Evolutionary conservation across 2,888 invertebrate species (phyloP), one percentile per base, ranked within the genome.

Genomic region (Cerastis rubricosa): DNA sequence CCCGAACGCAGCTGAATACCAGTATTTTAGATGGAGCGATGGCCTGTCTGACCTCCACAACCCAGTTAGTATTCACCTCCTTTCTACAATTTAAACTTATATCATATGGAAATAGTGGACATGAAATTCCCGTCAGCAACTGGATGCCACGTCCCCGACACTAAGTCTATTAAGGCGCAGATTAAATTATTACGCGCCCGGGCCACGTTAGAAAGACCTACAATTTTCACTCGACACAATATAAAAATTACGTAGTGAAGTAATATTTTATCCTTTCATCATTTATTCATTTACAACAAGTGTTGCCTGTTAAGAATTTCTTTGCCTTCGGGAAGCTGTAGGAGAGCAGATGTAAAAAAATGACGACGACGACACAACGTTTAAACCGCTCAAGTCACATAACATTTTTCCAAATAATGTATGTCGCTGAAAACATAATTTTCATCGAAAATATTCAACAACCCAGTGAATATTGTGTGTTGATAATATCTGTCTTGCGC

Each of bases 101-200:
- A 35, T 47, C 25, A 40, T 45, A 63, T 25, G 43, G 14, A 54
- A 77, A 45, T 64, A 35, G 17, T 47, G 29, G 14, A 45, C 9
- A 45, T 63, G 51, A 70, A 71, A 63, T 69, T 43, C 2, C 7
- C 54, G 47, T 8, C 29, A 19, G 25, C 1, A 51, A 59, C 47
- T 43, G 25, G 25, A 71, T 40, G 22, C 43, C 54, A 59, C 47
- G n/a, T 43, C 47, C 17, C 22, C 47, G 35, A 7, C 22, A n/a
- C 54, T 67, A 54, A 74, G 4, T 47, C 43, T 54, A 73, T 80
- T 80, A 67, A 9, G 9, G n/a, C 22, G 17, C 14, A 47, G 59
- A 80, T 65, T 64, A n/a, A 59, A 69, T 81, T 69, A 75, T 65
- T 19, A 35, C 8, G 25, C 35, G 17, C 43, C 6, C 40, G 29